These are phyloP conservation scores for Fulmarus glacialis DNA, from an alignment of 2,113 vertebrate species.

Conservation along the genomic window DNA sequence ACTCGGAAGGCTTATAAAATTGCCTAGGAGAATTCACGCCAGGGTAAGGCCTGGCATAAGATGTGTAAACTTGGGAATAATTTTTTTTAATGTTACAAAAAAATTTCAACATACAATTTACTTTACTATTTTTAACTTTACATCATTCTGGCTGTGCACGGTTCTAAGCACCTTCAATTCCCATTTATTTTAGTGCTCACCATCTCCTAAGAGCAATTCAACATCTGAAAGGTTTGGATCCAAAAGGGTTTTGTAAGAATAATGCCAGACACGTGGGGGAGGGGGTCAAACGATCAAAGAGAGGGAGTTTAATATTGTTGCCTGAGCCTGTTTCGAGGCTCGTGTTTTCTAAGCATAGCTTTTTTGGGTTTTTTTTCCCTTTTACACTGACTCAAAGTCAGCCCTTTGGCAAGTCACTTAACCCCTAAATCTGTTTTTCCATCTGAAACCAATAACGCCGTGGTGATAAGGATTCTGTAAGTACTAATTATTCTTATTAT, in stretches of 20 bases:
- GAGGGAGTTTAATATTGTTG: conserved; percentile 1
- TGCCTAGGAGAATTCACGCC: not conserved
- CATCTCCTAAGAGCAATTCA: conserved; percentile 44
- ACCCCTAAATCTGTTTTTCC: conserved; percentile 10
- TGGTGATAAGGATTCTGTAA: not conserved
- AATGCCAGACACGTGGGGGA: not conserved
- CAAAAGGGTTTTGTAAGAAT: conserved; percentile 27
- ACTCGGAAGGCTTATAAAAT: not conserved
- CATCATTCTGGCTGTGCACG: not conserved
- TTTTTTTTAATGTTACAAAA: not conserved
- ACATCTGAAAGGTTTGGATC: conserved; percentile 30
- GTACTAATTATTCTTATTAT: conserved; percentile 10
- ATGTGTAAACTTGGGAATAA: not conserved
- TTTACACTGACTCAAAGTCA: not conserved
- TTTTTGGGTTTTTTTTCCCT: not conserved
- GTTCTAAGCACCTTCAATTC: conserved; percentile 23
- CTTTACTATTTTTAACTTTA: not conserved
- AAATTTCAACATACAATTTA: not conserved
- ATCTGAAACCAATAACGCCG: not conserved
- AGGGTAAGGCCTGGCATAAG: not conserved
- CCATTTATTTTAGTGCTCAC: conserved; percentile 27
- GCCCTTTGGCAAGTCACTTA: conserved; percentile 25
- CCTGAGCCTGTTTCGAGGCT: not conserved
- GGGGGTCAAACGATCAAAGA: conserved; percentile 31
- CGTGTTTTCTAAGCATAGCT: not conserved